Evolutionary conservation across 2,888 invertebrate genomes (phyloP), one percentile per base, ranked within the genome.

Genomic region (Gryllus longicercus): DNA sequence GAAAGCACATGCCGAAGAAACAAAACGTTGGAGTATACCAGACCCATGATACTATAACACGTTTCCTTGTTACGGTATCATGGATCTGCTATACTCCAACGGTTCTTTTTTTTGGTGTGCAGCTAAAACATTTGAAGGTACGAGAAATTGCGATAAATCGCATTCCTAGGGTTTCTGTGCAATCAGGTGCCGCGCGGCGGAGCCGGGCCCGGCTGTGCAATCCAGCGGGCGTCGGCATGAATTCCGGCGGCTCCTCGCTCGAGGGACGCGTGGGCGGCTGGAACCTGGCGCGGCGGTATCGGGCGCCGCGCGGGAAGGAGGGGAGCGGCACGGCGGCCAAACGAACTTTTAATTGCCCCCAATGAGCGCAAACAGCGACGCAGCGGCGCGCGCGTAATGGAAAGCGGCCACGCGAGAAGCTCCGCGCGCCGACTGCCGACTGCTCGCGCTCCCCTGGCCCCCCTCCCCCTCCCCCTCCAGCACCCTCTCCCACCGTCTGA

Each of bases 221-320:
- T 8, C n/a, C 8, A 3, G 63, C 63, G 2, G 12, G 2, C 63
- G 63, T 63, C 63, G 14, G 16, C 63, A 18, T n/a, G 63, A 63
- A 63, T 63, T 63, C 8, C 63, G 38, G 4, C 38, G 38, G 38
- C 38, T 38, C 38, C 38, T 38, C 38, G 38, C 38, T 38, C 38
- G 38, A 38, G 63, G 63, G 63, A n/a, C 63, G 63, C 14, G n/a
- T 63, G 63, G 63, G 63, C 14, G 14, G 63, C 63, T 14, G 63
- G n/a, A 63, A 63, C 63, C 63, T 63, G 63, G 63, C 38, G 63
- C n/a, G 63, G 63, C 63, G 63, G 63, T n/a, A n/a, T 63, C n/a
- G 63, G n/a, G 63, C n/a, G 63, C 38, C 38, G 0, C 63, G 63
- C 63, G 63, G 63, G 4, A 14, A 63, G 63, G 14, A n/a, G n/a